These are phyloP conservation scores for Porites lutea DNA, from an alignment of 64 coral and sea anemone genomes.

Conservation along the genomic window DNA sequence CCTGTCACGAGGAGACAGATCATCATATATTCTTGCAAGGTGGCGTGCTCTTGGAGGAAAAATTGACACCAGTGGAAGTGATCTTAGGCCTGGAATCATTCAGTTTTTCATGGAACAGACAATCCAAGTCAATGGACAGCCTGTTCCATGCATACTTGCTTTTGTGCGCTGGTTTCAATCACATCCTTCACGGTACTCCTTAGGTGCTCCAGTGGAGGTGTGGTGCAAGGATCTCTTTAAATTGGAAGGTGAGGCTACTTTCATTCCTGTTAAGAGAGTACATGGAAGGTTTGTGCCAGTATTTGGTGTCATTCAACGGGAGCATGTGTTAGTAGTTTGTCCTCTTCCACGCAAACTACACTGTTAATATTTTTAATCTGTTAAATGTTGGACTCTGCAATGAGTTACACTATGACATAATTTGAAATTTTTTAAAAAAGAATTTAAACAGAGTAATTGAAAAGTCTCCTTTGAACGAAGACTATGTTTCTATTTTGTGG, in stretches of 20 bases:
- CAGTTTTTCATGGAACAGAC: slow-evolving; percentile 70
- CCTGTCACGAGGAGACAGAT: slow-evolving; percentile 41
- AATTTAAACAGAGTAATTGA: too few relatives aligned
- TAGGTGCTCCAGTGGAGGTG: slow-evolving; percentile 63
- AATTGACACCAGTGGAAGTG: slow-evolving; percentile 40
- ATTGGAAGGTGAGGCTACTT: slow-evolving; percentile 55
- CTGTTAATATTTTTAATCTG: background rate
- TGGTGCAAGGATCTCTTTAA: slow-evolving; percentile 77
- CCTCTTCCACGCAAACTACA: slow-evolving; percentile 52
- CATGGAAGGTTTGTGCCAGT: slow-evolving; percentile 68
- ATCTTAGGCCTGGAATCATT: slow-evolving; percentile 63
- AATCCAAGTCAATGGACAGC: slow-evolving; percentile 38
- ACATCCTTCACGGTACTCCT: slow-evolving; percentile 17
- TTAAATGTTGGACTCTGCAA: too few relatives aligned
- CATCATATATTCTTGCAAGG: slow-evolving; percentile 56
- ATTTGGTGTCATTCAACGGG: slow-evolving; percentile 42
- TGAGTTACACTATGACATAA: too few relatives aligned
- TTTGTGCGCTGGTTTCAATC: slow-evolving; percentile 65
- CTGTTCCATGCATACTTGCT: slow-evolving; percentile 63
- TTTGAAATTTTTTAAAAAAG: too few relatives aligned
- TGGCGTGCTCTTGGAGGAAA: slow-evolving; percentile 37
- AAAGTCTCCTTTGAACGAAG: too few relatives aligned
- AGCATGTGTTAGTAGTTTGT: slow-evolving; percentile 72
- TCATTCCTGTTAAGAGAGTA: slow-evolving; percentile 77
- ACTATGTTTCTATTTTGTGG: too few relatives aligned